Evolutionary conservation across 2,888 invertebrate species (phyloP).

Genomic region (Gastracanthus pulcherrimus): DNA sequence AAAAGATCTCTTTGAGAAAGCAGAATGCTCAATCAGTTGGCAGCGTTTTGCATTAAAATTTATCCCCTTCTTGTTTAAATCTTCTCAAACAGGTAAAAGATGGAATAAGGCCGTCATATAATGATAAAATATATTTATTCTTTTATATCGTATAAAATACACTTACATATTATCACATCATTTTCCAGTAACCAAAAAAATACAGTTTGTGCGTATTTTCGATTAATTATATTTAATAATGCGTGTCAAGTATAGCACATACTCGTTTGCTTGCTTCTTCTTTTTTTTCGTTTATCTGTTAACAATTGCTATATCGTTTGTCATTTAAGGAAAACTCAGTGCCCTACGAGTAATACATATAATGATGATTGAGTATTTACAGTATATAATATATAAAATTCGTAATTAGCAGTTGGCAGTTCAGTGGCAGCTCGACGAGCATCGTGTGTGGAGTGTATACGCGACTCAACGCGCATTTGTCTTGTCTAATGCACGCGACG

Average conservation of each 20-base stretch:
- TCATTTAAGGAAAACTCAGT: slow-evolving; percentile 39
- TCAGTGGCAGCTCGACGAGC: slow-evolving; percentile 48
- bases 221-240: slow-evolving; percentile 25
- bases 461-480: no score
- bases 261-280: not conserved
- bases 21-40: no score
- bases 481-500: not conserved
- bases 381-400: slow-evolving; percentile 28
- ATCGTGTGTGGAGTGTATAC: not conserved
- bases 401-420: slow-evolving; percentile 44
- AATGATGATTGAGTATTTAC: slow-evolving; percentile 47
- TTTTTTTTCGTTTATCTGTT: slow-evolving; percentile 13
- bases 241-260: slow-evolving; percentile 1
- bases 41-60: no score
- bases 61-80: no score
- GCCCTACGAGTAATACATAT: slow-evolving; percentile 28
- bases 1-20: no score
- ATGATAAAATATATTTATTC: slow-evolving; percentile 47
- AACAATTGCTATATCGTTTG: not conserved
- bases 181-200: slow-evolving; percentile 53
- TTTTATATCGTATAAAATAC: slow-evolving; percentile 46
- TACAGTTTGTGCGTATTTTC: slow-evolving; percentile 12
- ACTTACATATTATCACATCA: slow-evolving; percentile 52
- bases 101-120: not conserved
- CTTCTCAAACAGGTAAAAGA: no score